These are phyloP conservation scores for Cotesia congregata DNA, from an alignment of 2,888 invertebrate species.

Conservation along the genomic window DNA sequence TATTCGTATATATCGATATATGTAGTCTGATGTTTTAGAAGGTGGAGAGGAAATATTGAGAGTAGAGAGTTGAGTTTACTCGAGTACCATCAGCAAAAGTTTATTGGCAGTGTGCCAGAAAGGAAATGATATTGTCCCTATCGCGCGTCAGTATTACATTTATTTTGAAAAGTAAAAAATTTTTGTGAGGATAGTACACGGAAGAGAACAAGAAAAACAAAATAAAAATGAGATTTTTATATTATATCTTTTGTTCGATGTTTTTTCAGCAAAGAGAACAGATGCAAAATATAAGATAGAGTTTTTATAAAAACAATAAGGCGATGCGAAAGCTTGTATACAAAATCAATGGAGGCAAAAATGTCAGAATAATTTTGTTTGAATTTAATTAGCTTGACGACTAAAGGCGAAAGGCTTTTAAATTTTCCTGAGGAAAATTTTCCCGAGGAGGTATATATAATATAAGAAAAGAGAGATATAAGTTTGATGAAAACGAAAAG, in stretches of 20 bases:
- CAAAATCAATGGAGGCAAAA: not conserved
- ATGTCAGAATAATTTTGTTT: not conserved
- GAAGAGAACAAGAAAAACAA: not conserved
- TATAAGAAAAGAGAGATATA: slow-evolving; percentile 7
- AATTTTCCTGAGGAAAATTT: not conserved
- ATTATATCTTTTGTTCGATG: slow-evolving; percentile 21
- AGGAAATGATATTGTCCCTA: slow-evolving; percentile 47
- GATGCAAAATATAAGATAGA: not conserved
- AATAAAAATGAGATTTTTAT: not conserved
- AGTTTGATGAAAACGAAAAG: not conserved
- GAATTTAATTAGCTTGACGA: slow-evolving; percentile 21
- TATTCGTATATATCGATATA: slow-evolving; percentile 1
- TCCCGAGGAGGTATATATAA: not conserved
- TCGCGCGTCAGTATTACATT: slow-evolving; percentile 18
- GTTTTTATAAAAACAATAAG: not conserved
- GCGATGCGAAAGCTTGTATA: not conserved
- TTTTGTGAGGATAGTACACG: not conserved
- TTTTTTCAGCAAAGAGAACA: not conserved
- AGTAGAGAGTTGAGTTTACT: not conserved
- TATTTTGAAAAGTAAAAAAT: slow-evolving; percentile 3
- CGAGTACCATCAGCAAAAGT: slow-evolving; percentile 40
- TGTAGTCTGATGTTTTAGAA: slow-evolving; percentile 23
- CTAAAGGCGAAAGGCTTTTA: not conserved
- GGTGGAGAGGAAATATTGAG: not conserved
- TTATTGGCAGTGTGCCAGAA: slow-evolving; percentile 51